phyloP scores from a whole-genome alignment of 2,113 vertebrate species.

The human region DNA sequence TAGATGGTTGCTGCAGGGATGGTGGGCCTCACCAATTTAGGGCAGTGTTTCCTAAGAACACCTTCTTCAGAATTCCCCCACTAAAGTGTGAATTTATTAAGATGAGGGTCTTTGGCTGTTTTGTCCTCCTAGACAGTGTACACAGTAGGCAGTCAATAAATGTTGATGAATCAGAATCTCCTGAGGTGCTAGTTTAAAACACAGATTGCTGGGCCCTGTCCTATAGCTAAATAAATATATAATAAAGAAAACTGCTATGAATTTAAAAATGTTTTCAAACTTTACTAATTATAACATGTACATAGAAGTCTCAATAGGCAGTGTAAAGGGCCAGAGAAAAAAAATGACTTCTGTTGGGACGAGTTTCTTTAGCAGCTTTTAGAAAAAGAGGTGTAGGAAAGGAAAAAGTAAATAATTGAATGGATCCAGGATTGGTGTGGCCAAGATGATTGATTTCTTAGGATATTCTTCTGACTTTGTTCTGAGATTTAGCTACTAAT shows the following conservation, averaged over 20 bases:
- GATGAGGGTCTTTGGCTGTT: neutral
- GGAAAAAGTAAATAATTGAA: no score
- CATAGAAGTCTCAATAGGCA: accelerated
- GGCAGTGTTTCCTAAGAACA: neutral
- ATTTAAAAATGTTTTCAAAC: neutral
- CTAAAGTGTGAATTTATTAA: neutral
- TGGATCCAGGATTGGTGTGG: neutral
- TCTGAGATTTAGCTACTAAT: neutral
- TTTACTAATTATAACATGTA: neutral
- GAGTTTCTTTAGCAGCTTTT: neutral
- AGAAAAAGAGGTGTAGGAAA: neutral
- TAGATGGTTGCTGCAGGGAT: neutral
- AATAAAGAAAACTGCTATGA: neutral
- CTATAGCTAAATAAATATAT: neutral
- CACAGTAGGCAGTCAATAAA: neutral
- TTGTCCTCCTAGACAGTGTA: neutral
- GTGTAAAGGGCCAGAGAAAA: neutral
- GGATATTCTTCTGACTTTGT: neutral
- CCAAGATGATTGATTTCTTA: neutral
- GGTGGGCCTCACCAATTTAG: neutral
- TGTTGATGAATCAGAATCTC: neutral
- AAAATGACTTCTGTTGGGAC: neutral
- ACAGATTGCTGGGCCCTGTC: neutral
- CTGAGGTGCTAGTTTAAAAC: neutral
- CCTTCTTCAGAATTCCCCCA: neutral